Evolutionary conservation across 2,888 invertebrate species (phyloP).

Genomic region (Zygothrica quintamaculata): DNA sequence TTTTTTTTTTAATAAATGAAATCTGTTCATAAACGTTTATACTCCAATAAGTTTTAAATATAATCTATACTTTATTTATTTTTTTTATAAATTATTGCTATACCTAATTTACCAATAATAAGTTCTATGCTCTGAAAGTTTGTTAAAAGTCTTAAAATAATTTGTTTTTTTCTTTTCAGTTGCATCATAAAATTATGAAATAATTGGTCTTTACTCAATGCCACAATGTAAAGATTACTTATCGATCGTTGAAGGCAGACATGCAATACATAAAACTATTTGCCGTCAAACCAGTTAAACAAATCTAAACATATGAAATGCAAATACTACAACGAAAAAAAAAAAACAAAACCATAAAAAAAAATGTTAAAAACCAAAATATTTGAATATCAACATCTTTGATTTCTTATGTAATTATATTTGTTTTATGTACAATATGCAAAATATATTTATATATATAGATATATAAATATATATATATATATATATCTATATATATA

Average conservation of each 20-base stretch:
- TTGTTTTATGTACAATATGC: slow-evolving; percentile 32
- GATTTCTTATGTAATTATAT: slow-evolving; percentile 41
- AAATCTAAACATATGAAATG: slow-evolving; percentile 19
- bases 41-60: too few species aligned
- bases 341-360: slow-evolving; percentile 30
- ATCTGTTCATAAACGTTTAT: too few species aligned
- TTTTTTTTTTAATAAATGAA: too few species aligned
- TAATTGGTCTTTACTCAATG: slow-evolving; percentile 35
- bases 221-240: slow-evolving; percentile 20
- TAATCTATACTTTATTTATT: too few species aligned
- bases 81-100: too few species aligned
- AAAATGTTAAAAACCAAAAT: slow-evolving; percentile 1
- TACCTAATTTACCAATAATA: too few species aligned
- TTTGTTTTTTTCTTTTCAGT: background rate
- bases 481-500: too few species aligned
- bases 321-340: slow-evolving; percentile 17
- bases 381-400: background rate
- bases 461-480: too few species aligned
- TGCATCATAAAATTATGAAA: slow-evolving; percentile 30
- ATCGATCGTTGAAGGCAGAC: slow-evolving; percentile 11
- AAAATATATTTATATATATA: too few species aligned
- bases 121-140: too few species aligned
- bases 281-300: slow-evolving; percentile 21
- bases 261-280: slow-evolving; percentile 42
- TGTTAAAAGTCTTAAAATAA: too few species aligned